Evolutionary conservation across 2,797 vertebrate genomes (phyloP).

Genomic region (Sandelia bainsii): DNA sequence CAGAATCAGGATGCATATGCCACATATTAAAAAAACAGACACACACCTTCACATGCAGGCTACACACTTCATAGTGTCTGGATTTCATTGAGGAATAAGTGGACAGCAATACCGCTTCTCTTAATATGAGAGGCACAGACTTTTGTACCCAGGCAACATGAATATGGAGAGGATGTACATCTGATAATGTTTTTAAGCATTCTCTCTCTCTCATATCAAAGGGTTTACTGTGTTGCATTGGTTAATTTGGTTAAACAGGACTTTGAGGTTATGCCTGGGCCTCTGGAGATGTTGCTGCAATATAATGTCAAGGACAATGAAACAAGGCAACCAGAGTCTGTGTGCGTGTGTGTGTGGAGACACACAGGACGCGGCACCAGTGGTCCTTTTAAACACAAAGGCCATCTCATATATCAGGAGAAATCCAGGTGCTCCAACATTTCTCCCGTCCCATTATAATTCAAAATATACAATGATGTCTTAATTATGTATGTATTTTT

Average conservation of each 20-base stretch:
- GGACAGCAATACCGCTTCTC: constrained; percentile 11
- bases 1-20: constrained; percentile 19
- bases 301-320: constrained; percentile 72
- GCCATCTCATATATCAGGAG: constrained; percentile 25
- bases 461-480: no score
- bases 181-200: constrained; percentile 39
- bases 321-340: constrained; percentile 42
- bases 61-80: constrained; percentile 7
- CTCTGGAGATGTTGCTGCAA: constrained; percentile 64
- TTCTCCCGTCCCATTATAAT: neutral
- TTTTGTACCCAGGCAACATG: constrained; percentile 13
- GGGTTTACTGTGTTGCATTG: constrained; percentile 36
- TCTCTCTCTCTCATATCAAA: constrained; percentile 39
- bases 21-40: constrained; percentile 3
- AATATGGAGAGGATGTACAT: constrained; percentile 26
- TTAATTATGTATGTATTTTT: neutral
- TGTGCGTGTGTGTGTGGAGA: constrained; percentile 11
- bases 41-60: neutral
- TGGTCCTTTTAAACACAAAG: constrained; percentile 37
- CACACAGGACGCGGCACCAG: constrained; percentile 7
- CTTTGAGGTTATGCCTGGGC: constrained; percentile 67
- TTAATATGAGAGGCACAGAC: constrained; percentile 32
- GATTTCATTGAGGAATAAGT: constrained; percentile 32
- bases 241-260: constrained; percentile 76
- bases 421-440: constrained; percentile 31